Conservation (phyloP, 2,888 invertebrate genomes). For the Onchidella celtica region DNA sequence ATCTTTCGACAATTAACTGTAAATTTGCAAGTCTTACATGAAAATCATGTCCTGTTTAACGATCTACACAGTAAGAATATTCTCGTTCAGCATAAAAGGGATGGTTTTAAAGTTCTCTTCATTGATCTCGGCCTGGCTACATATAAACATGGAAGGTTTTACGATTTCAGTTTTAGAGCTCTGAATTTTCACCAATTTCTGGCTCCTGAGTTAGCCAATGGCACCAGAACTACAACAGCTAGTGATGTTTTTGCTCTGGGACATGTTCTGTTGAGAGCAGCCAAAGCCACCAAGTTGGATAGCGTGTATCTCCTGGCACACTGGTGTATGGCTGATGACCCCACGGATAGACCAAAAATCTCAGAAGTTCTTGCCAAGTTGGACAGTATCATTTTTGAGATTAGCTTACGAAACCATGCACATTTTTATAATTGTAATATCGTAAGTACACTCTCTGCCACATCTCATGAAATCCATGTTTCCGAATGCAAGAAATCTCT, state of each 20-base stretch:
- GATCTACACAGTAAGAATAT: slow-evolving; percentile 50
- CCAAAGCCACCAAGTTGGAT: background rate
- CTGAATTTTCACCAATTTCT: slow-evolving; percentile 38
- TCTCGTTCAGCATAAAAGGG: slow-evolving; percentile 20
- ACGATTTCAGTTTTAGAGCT: background rate
- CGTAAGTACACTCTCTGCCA: too few species aligned
- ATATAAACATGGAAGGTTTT: slow-evolving; percentile 42
- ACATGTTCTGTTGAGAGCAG: slow-evolving; percentile 26
- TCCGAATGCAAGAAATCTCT: too few species aligned
- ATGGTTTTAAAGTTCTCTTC: slow-evolving; percentile 30
- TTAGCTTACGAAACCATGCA: too few species aligned
- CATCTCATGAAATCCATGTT: too few species aligned
- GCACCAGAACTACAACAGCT: background rate
- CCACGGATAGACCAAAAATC: slow-evolving; percentile 22
- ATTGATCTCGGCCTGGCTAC: slow-evolving; percentile 52
- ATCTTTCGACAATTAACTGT: slow-evolving; percentile 34
- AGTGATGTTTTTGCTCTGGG: slow-evolving; percentile 48
- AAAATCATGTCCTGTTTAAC: slow-evolving; percentile 46
- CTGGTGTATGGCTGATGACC: slow-evolving; percentile 14
- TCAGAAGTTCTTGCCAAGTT: slow-evolving; percentile 26
- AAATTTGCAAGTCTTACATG: slow-evolving; percentile 33
- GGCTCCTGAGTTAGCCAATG: slow-evolving; percentile 39
- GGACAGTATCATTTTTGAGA: slow-evolving; percentile 5
- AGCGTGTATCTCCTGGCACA: background rate
- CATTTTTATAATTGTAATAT: too few species aligned